These are phyloP conservation scores for Cirrhinus mrigala DNA, from an alignment of 2,797 vertebrate genomes.

Conservation along the genomic window DNA sequence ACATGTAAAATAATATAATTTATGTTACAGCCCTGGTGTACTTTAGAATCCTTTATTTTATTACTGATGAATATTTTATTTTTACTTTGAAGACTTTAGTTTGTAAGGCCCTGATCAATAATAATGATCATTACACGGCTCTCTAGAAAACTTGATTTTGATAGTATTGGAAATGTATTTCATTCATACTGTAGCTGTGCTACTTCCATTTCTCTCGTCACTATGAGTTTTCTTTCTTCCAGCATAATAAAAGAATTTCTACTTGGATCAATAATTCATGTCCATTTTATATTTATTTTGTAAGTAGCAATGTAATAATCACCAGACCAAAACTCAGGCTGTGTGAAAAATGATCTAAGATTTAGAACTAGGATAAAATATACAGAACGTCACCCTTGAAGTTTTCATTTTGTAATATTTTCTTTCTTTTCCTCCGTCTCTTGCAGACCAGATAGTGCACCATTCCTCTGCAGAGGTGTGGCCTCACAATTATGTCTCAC, in stretches of 20 bases:
- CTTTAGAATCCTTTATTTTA: background rate
- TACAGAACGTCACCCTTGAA: background rate
- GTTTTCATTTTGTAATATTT: background rate
- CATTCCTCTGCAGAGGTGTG: constrained; percentile 95
- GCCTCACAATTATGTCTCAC: constrained; percentile 97
- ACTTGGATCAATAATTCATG: background rate
- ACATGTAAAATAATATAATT: background rate
- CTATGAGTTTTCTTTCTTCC: background rate
- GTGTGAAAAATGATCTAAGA: background rate
- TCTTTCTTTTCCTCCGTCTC: constrained; percentile 38
- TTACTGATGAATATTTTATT: background rate
- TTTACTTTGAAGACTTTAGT: background rate
- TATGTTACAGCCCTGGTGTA: background rate
- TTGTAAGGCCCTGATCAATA: background rate
- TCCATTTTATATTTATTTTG: background rate
- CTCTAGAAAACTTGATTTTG: background rate
- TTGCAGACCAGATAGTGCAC: constrained; percentile 88
- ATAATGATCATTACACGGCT: background rate
- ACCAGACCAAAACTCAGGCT: background rate
- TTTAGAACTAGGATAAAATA: background rate
- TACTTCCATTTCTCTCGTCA: background rate
- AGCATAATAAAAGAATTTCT: background rate
- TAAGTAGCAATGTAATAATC: background rate
- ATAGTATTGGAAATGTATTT: background rate
- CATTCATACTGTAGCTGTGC: background rate